Evolutionary conservation across 2,888 invertebrate genomes (phyloP).

Genomic region (Liodrosophila aerea): DNA sequence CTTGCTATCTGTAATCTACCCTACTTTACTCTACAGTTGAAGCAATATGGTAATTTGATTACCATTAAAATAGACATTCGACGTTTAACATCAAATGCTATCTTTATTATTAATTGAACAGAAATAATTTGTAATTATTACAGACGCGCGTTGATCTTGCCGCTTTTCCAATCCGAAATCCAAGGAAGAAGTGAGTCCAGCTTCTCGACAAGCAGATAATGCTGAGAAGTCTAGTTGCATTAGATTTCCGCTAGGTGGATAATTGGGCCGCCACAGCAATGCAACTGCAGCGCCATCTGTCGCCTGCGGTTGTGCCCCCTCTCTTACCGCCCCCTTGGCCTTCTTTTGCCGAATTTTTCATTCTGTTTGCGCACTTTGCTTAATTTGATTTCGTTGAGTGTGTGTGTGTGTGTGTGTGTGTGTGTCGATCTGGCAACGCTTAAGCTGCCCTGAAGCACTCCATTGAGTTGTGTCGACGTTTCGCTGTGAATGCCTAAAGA

Average conservation of each 20-base stretch:
- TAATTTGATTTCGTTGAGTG: conserved; percentile 66
- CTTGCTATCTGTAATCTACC: conserved; percentile 68
- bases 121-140: too few species aligned
- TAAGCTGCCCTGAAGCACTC: too few species aligned
- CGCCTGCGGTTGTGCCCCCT: conserved; percentile 51
- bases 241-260: too few species aligned
- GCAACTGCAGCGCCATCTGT: conserved; percentile 39
- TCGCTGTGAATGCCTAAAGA: conserved; percentile 12
- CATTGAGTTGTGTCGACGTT: conserved; percentile 1
- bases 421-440: conserved; percentile 9
- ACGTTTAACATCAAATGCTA: too few species aligned
- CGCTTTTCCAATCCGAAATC: too few species aligned
- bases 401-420: conserved; percentile 22
- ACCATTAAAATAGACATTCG: too few species aligned
- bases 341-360: conserved; percentile 36
- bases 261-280: too few species aligned
- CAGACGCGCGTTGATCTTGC: too few species aligned
- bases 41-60: conserved; percentile 52
- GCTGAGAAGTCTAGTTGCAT: too few species aligned
- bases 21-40: conserved; percentile 73
- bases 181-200: too few species aligned
- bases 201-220: too few species aligned
- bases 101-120: too few species aligned
- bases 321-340: conserved; percentile 8
- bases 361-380: conserved; percentile 69